These are phyloP conservation scores for Mactra quadrangularis DNA, from an alignment of 1,140 invertebrate species.

Conservation along the genomic window DNA sequence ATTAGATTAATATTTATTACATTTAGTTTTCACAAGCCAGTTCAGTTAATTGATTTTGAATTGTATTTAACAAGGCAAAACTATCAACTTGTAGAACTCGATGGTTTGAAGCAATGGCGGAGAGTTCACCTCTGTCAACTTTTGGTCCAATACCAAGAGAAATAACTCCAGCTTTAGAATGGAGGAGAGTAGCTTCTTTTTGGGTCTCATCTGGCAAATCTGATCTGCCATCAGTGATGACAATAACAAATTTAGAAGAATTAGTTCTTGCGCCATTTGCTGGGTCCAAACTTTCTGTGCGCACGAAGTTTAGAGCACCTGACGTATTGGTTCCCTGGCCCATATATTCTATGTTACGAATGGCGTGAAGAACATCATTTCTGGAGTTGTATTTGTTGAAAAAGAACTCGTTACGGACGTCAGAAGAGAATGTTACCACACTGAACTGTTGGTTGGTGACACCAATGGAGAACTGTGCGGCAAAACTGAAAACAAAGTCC, in stretches of 20 bases:
- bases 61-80: slow-evolving; percentile 48
- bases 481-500: slow-evolving; percentile 63
- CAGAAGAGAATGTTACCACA: slow-evolving; percentile 48
- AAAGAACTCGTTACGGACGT: slow-evolving; percentile 34
- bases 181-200: slow-evolving; percentile 41
- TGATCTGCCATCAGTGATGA: slow-evolving; percentile 64
- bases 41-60: slow-evolving; percentile 54
- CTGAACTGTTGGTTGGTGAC: slow-evolving; percentile 53
- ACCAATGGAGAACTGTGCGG: slow-evolving; percentile 64
- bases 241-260: slow-evolving; percentile 39
- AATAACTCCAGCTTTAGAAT: slow-evolving; percentile 41
- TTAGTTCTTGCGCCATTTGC: slow-evolving; percentile 47
- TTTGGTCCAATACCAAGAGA: slow-evolving; percentile 62
- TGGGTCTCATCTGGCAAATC: slow-evolving; percentile 27
- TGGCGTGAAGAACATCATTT: slow-evolving; percentile 21
- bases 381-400: slow-evolving; percentile 45
- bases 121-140: slow-evolving; percentile 58
- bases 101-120: slow-evolving; percentile 56
- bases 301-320: slow-evolving; percentile 14
- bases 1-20: no score
- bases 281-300: slow-evolving; percentile 11
- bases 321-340: slow-evolving; percentile 47
- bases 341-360: slow-evolving; percentile 49
- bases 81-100: slow-evolving; percentile 51
- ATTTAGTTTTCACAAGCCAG: slow-evolving; percentile 51